phyloP scores from a whole-genome alignment of 2,888 invertebrate genomes.

The Scrobipalpa costella region DNA sequence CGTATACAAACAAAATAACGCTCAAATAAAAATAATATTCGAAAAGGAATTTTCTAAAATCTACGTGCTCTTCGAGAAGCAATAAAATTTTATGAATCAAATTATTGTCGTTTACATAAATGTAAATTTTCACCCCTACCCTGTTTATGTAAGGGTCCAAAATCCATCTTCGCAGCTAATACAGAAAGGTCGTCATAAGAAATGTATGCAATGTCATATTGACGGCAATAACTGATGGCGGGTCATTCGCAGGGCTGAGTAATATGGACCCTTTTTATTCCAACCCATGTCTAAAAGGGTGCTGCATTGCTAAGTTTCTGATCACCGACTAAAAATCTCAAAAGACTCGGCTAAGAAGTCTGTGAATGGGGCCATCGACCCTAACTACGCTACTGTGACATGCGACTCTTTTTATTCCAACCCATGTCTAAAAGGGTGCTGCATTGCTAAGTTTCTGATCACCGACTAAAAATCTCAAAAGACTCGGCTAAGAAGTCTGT shows the following conservation, averaged over 20 bases:
- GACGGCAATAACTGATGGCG: conserved; percentile 15
- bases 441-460: conserved; percentile 6
- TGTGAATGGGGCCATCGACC: too few relatives aligned
- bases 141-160: background rate
- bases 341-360: background rate
- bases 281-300: conserved; percentile 13
- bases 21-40: too few relatives aligned
- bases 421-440: conserved; percentile 13
- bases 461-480: background rate
- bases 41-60: too few relatives aligned
- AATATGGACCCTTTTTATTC: conserved; percentile 18
- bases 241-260: conserved; percentile 9
- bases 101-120: too few relatives aligned
- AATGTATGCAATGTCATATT: conserved; percentile 18
- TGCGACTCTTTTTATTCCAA: conserved; percentile 14
- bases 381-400: too few relatives aligned
- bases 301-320: conserved; percentile 1
- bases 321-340: background rate
- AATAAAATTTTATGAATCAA: too few relatives aligned
- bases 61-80: too few relatives aligned
- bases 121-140: too few relatives aligned
- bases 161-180: conserved; percentile 2
- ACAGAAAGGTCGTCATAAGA: conserved; percentile 14
- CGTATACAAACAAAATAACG: too few relatives aligned
- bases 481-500: too few relatives aligned